phyloP scores from a whole-genome alignment of 2,888 invertebrate genomes.

The Zaprionus obscuricornis region DNA sequence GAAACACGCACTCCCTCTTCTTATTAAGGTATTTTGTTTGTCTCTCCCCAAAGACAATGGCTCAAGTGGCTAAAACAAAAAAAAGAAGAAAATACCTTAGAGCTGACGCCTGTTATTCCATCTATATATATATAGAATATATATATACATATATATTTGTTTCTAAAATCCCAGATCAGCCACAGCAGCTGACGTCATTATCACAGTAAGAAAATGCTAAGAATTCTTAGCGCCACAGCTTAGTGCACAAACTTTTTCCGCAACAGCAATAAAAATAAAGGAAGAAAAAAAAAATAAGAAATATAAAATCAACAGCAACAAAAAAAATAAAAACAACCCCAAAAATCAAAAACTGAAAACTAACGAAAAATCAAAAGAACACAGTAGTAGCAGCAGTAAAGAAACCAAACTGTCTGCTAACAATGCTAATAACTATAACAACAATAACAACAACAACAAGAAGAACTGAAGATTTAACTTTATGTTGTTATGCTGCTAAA shows the following conservation, averaged over 20 bases:
- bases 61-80: slow-evolving; percentile 41
- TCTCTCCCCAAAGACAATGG: slow-evolving; percentile 54
- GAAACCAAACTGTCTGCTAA: slow-evolving; percentile 1
- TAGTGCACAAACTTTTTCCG: slow-evolving; percentile 51
- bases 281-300: slow-evolving; percentile 14
- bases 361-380: slow-evolving; percentile 40
- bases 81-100: slow-evolving; percentile 39
- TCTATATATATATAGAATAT: too few species aligned
- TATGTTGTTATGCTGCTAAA: slow-evolving; percentile 61
- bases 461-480: slow-evolving; percentile 55
- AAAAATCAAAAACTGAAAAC: slow-evolving; percentile 66
- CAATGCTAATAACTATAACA: slow-evolving; percentile 32
- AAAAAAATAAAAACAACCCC: slow-evolving; percentile 39
- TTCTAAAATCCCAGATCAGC: slow-evolving; percentile 31
- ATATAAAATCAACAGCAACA: slow-evolving; percentile 27
- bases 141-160: too few species aligned
- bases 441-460: too few species aligned
- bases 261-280: slow-evolving; percentile 32
- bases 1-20: too few species aligned
- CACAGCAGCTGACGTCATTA: slow-evolving; percentile 60
- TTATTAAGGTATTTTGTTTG: slow-evolving; percentile 23
- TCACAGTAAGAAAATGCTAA: slow-evolving; percentile 44
- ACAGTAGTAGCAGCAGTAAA: not conserved
- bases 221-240: slow-evolving; percentile 48
- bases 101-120: too few species aligned